phyloP scores from a whole-genome alignment of 2,797 vertebrate genomes.

The Acanthurus lineatus region DNA sequence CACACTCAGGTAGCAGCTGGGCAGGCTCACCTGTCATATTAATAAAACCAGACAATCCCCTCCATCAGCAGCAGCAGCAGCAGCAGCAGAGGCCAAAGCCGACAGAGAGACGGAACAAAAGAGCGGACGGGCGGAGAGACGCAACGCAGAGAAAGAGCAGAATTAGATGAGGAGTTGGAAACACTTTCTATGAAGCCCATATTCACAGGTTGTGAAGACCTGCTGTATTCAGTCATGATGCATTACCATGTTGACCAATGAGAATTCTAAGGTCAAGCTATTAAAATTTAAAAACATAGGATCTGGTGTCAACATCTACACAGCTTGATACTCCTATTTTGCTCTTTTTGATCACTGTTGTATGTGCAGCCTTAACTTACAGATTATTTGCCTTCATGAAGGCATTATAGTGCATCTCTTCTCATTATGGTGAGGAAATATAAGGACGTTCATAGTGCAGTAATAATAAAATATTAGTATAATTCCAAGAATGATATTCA shows the following conservation, averaged over 20 bases:
- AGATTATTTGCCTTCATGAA: too few species aligned
- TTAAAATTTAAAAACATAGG: too few species aligned
- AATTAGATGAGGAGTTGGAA: constrained; percentile 40
- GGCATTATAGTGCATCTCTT: neutral
- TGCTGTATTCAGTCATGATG: neutral
- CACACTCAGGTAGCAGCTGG: constrained; percentile 85
- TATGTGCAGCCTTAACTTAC: too few species aligned
- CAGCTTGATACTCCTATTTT: too few species aligned
- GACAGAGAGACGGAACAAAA: constrained; percentile 74
- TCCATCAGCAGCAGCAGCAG: constrained; percentile 81
- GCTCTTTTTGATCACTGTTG: too few species aligned
- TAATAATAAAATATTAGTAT: too few species aligned
- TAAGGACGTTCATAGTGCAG: neutral
- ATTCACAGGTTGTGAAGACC: neutral
- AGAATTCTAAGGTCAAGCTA: neutral
- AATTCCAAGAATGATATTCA: neutral
- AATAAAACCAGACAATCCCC: constrained; percentile 85
- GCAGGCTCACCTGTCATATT: constrained; percentile 86
- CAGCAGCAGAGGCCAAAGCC: constrained; percentile 67
- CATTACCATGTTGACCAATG: neutral
- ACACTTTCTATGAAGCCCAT: constrained; percentile 32
- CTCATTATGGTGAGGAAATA: neutral
- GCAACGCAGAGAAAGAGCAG: constrained; percentile 47
- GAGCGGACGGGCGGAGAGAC: constrained; percentile 40
- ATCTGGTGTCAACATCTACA: too few species aligned